A percentile compares a stretch with the other conserved stretches of the same genome.
Evolutionary conservation across 1,140 invertebrate genomes (phyloP).

Genomic region (Parapsyche elsis): DNA sequence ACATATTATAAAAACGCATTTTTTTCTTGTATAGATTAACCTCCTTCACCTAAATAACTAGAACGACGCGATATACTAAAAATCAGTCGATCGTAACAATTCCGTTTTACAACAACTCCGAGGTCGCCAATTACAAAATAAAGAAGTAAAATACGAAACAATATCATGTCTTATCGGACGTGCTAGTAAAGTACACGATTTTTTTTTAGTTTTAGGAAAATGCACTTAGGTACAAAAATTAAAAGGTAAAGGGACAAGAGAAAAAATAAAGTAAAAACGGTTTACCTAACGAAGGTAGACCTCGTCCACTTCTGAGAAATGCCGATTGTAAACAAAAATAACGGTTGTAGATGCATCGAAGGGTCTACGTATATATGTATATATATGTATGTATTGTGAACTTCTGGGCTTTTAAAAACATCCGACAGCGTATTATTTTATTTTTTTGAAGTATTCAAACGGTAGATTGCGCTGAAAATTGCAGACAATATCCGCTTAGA

Average conservation of each 20-base stretch:
- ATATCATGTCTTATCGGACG: background rate
- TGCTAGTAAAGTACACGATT: background rate
- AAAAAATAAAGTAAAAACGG: background rate
- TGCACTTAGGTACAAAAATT: background rate
- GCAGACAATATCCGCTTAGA: too few relatives aligned
- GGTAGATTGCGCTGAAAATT: too few relatives aligned
- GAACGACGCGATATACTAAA: background rate
- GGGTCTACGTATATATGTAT: background rate
- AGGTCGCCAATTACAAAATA: background rate
- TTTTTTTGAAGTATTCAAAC: too few relatives aligned
- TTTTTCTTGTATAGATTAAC: background rate
- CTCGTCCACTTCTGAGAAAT: slow-evolving; percentile 26
- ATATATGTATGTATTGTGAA: background rate
- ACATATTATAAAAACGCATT: background rate
- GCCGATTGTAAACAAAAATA: slow-evolving; percentile 30
- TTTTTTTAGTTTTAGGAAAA: background rate
- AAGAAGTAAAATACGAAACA: background rate
- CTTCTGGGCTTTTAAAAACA: background rate
- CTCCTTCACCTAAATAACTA: slow-evolving; percentile 24
- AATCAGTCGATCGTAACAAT: slow-evolving; percentile 19
- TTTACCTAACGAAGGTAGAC: slow-evolving; percentile 1
- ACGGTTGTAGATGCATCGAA: background rate
- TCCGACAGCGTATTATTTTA: background rate
- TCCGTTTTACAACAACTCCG: slow-evolving; percentile 3
- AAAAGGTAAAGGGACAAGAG: background rate